Base-by-base conservation (phyloP, 1,140 invertebrate species). In the Drosophila orosa region DNA sequence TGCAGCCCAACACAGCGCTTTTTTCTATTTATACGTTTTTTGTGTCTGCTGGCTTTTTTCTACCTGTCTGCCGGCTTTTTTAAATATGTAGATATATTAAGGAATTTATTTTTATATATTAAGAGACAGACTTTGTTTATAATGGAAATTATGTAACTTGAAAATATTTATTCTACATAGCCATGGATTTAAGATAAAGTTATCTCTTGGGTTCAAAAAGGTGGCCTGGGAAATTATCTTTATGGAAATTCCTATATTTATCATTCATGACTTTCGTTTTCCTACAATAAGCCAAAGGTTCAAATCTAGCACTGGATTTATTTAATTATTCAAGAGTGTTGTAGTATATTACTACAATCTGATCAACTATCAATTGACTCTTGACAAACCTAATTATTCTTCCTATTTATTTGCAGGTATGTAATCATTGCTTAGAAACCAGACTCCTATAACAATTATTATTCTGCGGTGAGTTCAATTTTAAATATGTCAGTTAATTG, bases 351-450 rank as follows among this genome's bases (percentile, higher is more conserved):
- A 17, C 15, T 35, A 39, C n/a, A 69, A 68, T 40, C 50, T 37
- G 42, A 57, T 48, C 17, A 13, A 22, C 42, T 15, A 31, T 22
- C 52, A 25, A 37, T 68, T 29, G 31, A 68, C 12, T 33, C 66
- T 67, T 17, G 61, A 55, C 62, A 31, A n/a, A 58, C 13, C 31
- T 42, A 44, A 56, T 52, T 39, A 44, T 54, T 65, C 5, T 19
- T 52, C 13, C 9, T 45, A 33, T 60, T 69, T 66, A 57, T n/a
- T 84, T 80, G 37, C 81, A 74, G 80, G 80, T 83, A 83, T 71
- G 75, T 69, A 48, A 60, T 71, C 44, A 17, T 40, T 50, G 19
- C 19, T 63, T 31, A 15, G 33, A 40, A 27, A 8, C 29, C 29
- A 24, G 24, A 24, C 37, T 42, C 67, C n/a, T 52, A 55, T 61